Conservation (phyloP, 2,888 invertebrate species). For the Busseola fusca region DNA sequence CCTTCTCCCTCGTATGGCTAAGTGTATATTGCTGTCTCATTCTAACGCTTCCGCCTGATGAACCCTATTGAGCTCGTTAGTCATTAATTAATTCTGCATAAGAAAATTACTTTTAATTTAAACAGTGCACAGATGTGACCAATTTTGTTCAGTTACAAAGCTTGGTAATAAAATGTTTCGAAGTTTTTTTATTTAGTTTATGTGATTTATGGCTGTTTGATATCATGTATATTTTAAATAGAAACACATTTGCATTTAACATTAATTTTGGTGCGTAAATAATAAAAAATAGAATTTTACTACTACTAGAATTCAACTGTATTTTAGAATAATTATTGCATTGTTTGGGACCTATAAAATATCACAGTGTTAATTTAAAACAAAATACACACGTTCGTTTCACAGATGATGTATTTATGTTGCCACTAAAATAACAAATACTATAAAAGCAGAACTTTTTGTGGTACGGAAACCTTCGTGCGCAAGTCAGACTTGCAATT, state of each 20-base stretch:
- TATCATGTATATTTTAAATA: not conserved
- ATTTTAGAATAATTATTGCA: not conserved
- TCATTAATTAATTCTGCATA: conserved; percentile 89
- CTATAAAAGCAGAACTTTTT: too few relatives aligned
- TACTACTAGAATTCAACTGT: not conserved
- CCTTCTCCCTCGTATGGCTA: conserved; percentile 65
- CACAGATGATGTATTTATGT: too few relatives aligned
- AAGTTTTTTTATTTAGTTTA: conserved; percentile 26
- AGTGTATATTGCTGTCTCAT: conserved; percentile 64
- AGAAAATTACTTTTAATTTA: conserved; percentile 89
- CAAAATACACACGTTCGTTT: not conserved
- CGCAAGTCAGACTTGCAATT: too few relatives aligned
- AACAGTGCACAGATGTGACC: conserved; percentile 85
- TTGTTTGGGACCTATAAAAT: not conserved
- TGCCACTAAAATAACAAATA: too few relatives aligned
- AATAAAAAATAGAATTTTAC: not conserved
- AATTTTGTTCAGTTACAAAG: conserved; percentile 64
- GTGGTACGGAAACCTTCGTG: too few relatives aligned
- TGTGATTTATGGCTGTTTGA: conserved; percentile 44
- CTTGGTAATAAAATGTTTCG: conserved; percentile 54
- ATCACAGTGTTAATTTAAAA: not conserved
- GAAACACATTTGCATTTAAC: not conserved
- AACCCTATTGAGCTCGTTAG: conserved; percentile 89
- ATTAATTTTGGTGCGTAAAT: not conserved
- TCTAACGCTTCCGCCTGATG: conserved; percentile 86